Percentiles rank a stretch among this genome's conserved stretches.
Conservation (phyloP, 1,140 invertebrate genomes). For the Ylistrum balloti region DNA sequence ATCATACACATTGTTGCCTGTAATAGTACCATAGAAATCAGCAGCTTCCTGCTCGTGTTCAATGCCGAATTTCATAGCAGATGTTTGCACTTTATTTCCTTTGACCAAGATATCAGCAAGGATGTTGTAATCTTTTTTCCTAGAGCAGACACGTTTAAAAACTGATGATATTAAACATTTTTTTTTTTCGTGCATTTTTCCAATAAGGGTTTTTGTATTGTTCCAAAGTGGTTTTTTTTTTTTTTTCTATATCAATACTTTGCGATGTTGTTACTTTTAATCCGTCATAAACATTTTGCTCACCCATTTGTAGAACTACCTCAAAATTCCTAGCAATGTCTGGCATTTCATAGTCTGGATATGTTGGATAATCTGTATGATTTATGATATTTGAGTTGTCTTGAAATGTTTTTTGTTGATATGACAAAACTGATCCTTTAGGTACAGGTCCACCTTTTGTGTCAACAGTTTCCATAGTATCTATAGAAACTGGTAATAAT, state of each 20-base stretch:
- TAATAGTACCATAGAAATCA: background rate
- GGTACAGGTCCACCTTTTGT: background rate
- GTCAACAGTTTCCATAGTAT: background rate
- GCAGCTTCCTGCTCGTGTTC: background rate
- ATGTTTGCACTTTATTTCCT: background rate
- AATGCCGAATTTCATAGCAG: background rate
- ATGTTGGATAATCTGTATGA: background rate
- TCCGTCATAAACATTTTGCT: background rate
- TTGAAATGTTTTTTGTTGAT: slow-evolving; percentile 27
- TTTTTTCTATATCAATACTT: background rate
- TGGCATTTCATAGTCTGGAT: background rate
- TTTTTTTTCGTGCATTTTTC: background rate
- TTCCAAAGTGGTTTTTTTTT: background rate
- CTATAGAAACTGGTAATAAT: background rate
- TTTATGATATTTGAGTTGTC: background rate
- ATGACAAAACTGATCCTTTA: background rate
- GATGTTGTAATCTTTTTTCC: background rate
- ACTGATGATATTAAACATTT: background rate
- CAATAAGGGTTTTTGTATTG: background rate
- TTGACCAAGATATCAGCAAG: background rate
- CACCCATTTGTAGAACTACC: background rate
- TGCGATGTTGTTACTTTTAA: too few relatives aligned
- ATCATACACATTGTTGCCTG: background rate
- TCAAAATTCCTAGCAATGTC: background rate
- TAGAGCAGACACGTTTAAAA: background rate